Percentiles rank a stretch among this genome's conserved stretches.
Evolutionary conservation across 64 coral and sea anemone species (phyloP).

Genomic region (Actinia equina): DNA sequence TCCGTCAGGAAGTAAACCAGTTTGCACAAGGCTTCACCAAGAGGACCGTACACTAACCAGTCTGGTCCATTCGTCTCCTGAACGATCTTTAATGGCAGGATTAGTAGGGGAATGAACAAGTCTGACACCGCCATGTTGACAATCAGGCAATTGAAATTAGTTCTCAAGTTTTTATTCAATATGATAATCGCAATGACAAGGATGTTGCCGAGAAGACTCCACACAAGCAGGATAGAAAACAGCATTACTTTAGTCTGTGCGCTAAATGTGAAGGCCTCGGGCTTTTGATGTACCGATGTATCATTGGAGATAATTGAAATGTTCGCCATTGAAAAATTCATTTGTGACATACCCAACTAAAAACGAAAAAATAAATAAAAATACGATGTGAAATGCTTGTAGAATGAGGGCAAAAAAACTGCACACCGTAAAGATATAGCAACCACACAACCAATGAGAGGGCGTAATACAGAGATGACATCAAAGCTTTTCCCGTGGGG

Average conservation of each 20-base stretch:
- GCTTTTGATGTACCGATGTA: background rate
- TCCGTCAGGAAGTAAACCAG: background rate
- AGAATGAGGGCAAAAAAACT: too few relatives aligned
- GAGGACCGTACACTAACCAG: slow-evolving; percentile 42
- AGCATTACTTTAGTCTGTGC: background rate
- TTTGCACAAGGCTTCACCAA: slow-evolving; percentile 35
- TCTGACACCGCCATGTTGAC: slow-evolving; percentile 58
- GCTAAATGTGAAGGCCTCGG: background rate
- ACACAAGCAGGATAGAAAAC: slow-evolving; percentile 49
- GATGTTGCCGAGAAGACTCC: slow-evolving; percentile 37
- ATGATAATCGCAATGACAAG: slow-evolving; percentile 35
- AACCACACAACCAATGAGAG: too few relatives aligned
- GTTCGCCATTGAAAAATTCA: background rate
- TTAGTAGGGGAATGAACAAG: slow-evolving; percentile 31
- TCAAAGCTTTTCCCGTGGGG: too few relatives aligned
- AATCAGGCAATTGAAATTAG: slow-evolving; percentile 43
- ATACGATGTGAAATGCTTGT: background rate
- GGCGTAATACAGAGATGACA: too few relatives aligned
- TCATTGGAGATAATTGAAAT: background rate
- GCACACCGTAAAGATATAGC: too few relatives aligned
- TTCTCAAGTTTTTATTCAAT: slow-evolving; percentile 32
- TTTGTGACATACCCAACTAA: background rate
- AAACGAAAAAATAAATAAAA: background rate
- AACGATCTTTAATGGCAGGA: slow-evolving; percentile 34
- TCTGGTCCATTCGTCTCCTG: background rate